Percentiles rank a stretch among this genome's conserved stretches.
phyloP scores from a whole-genome alignment of 2,113 vertebrate species.

The Opisthocomus hoazin region DNA sequence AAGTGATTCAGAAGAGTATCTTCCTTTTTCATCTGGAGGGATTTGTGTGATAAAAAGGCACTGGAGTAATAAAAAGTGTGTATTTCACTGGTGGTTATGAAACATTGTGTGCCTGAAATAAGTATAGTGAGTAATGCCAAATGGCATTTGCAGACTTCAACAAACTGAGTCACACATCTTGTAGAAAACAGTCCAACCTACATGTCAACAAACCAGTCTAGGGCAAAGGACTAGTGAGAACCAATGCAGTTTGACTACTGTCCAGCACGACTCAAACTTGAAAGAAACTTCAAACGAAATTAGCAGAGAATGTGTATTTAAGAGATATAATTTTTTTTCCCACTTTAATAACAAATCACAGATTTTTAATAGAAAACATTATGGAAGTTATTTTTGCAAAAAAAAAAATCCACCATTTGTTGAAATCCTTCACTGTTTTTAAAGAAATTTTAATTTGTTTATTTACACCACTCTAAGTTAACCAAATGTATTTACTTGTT shows the following conservation, averaged over 20 bases:
- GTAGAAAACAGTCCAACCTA: not conserved
- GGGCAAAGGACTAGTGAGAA: not conserved
- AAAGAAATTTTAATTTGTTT: not conserved
- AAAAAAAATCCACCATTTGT: not conserved
- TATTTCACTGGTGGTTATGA: slow-evolving; percentile 10
- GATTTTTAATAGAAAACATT: not conserved
- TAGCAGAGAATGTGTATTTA: not conserved
- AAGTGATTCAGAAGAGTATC: not conserved
- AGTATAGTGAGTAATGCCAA: not conserved
- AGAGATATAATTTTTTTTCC: not conserved
- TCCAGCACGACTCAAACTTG: not conserved
- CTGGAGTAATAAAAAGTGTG: not conserved
- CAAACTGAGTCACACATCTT: not conserved
- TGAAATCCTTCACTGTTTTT: not conserved
- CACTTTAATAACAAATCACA: not conserved
- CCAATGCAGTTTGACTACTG: not conserved
- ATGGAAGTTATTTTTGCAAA: not conserved
- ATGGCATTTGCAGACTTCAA: not conserved
- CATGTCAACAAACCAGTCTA: not conserved
- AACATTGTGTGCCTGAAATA: not conserved
- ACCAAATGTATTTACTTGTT: not conserved
- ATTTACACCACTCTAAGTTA: not conserved
- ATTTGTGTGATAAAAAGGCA: not conserved
- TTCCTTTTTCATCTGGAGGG: not conserved
- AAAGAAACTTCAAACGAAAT: not conserved